Evolutionary conservation across 2,888 invertebrate species (phyloP), one percentile per base, ranked within the genome.

Genomic region (Amaurobius ferox): DNA sequence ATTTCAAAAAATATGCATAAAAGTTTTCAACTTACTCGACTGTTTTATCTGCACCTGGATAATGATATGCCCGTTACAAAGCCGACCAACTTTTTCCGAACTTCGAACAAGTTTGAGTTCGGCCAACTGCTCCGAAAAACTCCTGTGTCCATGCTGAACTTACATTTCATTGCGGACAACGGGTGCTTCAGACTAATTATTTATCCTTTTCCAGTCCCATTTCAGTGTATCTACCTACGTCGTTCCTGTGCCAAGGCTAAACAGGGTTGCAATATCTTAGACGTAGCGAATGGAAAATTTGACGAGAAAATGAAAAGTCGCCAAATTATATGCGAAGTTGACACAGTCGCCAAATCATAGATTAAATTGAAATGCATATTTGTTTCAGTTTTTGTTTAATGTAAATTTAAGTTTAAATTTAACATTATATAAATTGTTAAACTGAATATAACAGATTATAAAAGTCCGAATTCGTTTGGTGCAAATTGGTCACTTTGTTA

Each of bases 211-310:
- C 23, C 23, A n/a, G 9, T 23, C 23, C 30, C 23, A 6, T 13
- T 64, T 64, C 64, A 6, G n/a, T 16, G 29, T 16, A 64, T 29
- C 64, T 64, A 64, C 64, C 64, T 64, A 64, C n/a, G 29, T n/a
- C 30, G 28, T 39, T 40, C 16, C 68, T 68, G 13, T 40, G 39
- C 40, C 40, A 68, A 68, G 68, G 68, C 68, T 68, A 40, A 23
- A 23, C 13, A 40, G 68, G 68, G 68, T 68, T 68, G 30, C 68
- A n/a, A 28, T 1, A 44, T 68, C 6, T 23, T 13, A 40, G 28
- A 68, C 39, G 40, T 40, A 35, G 16, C 6, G 40, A 5, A 68
- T n/a, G 28, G 13, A 26, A 30, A 68, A 16, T 16, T 40, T 28
- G 40, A 13, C 32, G 55, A 11, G 5, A 5, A 23, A 3, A 55